These are phyloP conservation scores for Endotricha flammealis DNA, from an alignment of 2,888 invertebrate genomes.

Conservation along the genomic window DNA sequence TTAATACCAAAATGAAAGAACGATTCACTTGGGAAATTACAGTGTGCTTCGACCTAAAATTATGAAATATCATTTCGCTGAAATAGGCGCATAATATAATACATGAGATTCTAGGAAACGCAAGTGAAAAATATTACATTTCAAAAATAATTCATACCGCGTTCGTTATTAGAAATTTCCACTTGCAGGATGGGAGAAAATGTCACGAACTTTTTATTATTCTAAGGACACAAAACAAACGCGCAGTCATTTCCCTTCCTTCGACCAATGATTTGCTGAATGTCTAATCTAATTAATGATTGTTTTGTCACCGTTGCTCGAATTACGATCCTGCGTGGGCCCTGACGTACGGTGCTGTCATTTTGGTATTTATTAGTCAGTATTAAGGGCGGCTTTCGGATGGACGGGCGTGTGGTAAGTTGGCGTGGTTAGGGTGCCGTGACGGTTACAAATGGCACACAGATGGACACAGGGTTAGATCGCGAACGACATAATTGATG, in stretches of 20 bases:
- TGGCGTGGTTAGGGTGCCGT: constrained; percentile 35
- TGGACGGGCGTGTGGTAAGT: constrained; percentile 17
- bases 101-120: neutral
- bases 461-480: constrained; percentile 67
- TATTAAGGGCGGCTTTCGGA: constrained; percentile 25
- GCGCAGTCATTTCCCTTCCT: constrained; percentile 39
- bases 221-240: constrained; percentile 35
- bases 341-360: constrained; percentile 18
- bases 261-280: constrained; percentile 56
- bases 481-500: constrained; percentile 65
- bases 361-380: constrained; percentile 20
- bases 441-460: constrained; percentile 62
- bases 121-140: neutral
- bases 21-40: neutral
- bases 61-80: neutral
- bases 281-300: constrained; percentile 59
- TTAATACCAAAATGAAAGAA: neutral
- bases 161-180: neutral
- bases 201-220: constrained; percentile 9
- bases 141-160: neutral
- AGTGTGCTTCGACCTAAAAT: neutral
- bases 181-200: neutral
- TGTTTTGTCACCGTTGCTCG: constrained; percentile 53
- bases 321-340: constrained; percentile 43
- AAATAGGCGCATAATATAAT: too few species aligned